Evolutionary conservation across 1,140 invertebrate genomes (phyloP).

Genomic region (Harpegnathos saltator): DNA sequence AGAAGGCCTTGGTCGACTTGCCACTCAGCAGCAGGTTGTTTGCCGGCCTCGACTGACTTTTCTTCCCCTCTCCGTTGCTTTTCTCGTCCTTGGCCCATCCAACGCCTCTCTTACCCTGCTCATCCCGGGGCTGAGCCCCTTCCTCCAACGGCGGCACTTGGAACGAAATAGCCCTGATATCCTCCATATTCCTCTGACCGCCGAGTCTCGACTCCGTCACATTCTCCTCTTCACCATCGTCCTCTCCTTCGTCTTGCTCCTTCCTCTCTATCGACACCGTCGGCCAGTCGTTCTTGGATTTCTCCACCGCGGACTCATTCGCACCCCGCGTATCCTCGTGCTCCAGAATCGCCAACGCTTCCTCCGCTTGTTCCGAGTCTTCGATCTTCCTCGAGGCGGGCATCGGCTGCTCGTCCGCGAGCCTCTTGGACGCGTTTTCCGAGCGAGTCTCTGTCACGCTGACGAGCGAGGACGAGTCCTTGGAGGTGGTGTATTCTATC

Average conservation of each 20-base stretch:
- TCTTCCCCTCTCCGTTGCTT: slow-evolving; percentile 42
- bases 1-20: slow-evolving; percentile 77
- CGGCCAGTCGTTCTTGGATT: not conserved
- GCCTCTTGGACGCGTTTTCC: slow-evolving; percentile 50
- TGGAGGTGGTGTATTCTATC: slow-evolving; percentile 20
- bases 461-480: slow-evolving; percentile 23
- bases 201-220: slow-evolving; percentile 10
- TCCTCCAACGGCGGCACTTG: slow-evolving; percentile 55
- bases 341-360: slow-evolving; percentile 1
- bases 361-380: slow-evolving; percentile 45
- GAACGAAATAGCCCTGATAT: slow-evolving; percentile 68
- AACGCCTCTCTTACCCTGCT: not conserved
- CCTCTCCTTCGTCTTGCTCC: not conserved
- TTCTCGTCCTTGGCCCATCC: slow-evolving; percentile 32
- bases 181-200: slow-evolving; percentile 61
- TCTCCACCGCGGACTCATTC: slow-evolving; percentile 9
- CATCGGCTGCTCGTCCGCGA: not conserved
- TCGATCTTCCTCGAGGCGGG: slow-evolving; percentile 24
- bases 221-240: not conserved
- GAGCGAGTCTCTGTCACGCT: not conserved
- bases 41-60: slow-evolving; percentile 69
- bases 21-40: slow-evolving; percentile 69
- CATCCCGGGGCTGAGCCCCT: not conserved
- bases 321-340: not conserved
- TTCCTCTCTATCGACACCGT: not conserved